These are phyloP conservation scores for Muscicapa striata DNA, from an alignment of 2,797 vertebrate genomes.

Conservation along the genomic window DNA sequence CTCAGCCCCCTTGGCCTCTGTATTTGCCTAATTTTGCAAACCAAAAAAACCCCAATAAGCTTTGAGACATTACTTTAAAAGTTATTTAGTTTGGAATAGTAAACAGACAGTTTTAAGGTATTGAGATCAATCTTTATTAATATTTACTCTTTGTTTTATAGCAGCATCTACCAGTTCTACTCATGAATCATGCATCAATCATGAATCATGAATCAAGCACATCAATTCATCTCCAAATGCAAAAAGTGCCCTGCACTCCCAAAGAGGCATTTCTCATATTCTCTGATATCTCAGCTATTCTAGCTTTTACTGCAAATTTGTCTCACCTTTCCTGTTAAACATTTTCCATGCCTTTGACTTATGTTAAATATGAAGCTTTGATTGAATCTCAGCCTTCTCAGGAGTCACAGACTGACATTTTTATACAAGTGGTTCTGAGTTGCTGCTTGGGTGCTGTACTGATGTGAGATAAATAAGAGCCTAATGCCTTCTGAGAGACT, in stretches of 20 bases:
- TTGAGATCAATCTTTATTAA: neutral
- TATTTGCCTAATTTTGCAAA: neutral
- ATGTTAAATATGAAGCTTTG: neutral
- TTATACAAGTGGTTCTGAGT: neutral
- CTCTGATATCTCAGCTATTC: neutral
- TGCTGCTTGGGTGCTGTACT: neutral
- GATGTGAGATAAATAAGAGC: neutral
- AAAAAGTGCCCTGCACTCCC: neutral
- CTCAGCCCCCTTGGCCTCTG: neutral
- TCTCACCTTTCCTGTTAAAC: neutral
- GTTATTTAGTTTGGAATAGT: neutral
- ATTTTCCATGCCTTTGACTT: neutral
- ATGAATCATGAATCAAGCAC: neutral
- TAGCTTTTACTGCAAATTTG: neutral
- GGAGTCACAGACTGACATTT: neutral
- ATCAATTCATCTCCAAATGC: neutral
- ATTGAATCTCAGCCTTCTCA: neutral
- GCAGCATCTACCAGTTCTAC: neutral
- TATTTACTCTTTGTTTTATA: neutral
- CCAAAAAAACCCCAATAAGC: accelerated
- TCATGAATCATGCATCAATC: neutral
- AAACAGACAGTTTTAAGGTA: neutral
- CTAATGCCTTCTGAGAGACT: neutral
- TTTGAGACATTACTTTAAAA: neutral
- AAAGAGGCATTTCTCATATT: neutral